These are phyloP conservation scores for Coracopsis vasa DNA, from an alignment of 2,113 vertebrate genomes.

Conservation along the genomic window DNA sequence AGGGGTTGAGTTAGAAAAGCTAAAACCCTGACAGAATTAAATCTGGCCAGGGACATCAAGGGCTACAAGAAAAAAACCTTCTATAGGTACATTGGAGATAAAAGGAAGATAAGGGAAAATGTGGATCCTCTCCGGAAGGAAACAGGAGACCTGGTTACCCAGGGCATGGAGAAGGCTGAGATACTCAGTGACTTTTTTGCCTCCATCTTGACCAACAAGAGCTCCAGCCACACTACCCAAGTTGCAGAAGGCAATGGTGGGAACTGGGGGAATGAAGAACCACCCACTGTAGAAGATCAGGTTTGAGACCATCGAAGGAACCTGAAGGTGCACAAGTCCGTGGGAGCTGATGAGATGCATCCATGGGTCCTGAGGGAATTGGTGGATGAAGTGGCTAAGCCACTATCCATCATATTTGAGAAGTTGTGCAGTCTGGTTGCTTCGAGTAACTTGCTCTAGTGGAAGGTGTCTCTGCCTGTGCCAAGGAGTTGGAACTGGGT, in stretches of 20 bases:
- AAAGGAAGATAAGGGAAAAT: neutral
- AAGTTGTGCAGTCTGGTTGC: neutral
- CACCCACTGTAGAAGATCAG: neutral
- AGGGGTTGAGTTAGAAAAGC: neutral
- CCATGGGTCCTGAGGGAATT: neutral
- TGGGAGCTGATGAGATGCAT: neutral
- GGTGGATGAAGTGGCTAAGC: neutral
- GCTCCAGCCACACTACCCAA: neutral
- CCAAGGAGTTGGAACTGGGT: neutral
- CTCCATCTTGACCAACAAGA: neutral
- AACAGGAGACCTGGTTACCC: neutral
- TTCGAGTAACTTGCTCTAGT: neutral
- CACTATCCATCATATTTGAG: neutral
- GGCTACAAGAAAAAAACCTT: neutral
- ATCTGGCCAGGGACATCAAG: neutral
- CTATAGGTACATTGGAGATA: neutral
- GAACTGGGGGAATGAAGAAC: neutral
- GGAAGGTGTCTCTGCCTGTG: neutral
- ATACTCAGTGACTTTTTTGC: neutral
- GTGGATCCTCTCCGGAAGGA: neutral
- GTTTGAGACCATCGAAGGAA: neutral
- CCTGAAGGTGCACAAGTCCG: neutral
- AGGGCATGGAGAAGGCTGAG: neutral
- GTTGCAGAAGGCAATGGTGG: neutral
- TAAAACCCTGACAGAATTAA: neutral